Evolutionary conservation across 2,888 invertebrate species (phyloP).

Genomic region (Scrobipalpa atriplicella): DNA sequence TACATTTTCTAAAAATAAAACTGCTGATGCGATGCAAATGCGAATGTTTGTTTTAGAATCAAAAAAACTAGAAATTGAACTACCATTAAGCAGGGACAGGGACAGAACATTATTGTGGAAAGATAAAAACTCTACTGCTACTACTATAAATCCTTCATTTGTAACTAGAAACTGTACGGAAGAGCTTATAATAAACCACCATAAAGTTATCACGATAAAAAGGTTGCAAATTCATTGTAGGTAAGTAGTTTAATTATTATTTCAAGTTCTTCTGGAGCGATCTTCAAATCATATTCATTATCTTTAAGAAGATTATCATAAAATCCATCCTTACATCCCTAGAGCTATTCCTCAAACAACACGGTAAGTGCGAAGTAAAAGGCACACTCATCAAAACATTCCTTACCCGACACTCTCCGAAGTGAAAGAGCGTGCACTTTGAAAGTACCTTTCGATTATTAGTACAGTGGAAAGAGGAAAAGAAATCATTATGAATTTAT

Average conservation of each 20-base stretch:
- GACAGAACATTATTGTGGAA: too few species aligned
- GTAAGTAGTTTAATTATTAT: too few species aligned
- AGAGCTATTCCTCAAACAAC: not conserved
- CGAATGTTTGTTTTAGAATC: not conserved
- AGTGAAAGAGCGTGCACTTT: conserved; percentile 22
- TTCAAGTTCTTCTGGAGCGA: too few species aligned
- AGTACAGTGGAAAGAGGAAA: conserved; percentile 22
- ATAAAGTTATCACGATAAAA: not conserved
- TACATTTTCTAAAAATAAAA: not conserved
- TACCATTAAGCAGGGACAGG: too few species aligned
- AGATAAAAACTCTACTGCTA: too few species aligned
- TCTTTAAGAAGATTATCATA: not conserved
- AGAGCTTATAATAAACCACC: not conserved
- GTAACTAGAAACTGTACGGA: too few species aligned
- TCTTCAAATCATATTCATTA: too few species aligned
- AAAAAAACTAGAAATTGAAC: too few species aligned
- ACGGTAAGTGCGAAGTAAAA: conserved; percentile 7
- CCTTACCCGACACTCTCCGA: not conserved
- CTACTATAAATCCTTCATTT: too few species aligned
- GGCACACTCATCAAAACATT: conserved; percentile 17
- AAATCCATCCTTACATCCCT: not conserved
- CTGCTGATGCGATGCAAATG: not conserved
- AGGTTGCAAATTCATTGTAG: too few species aligned
- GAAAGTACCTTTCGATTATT: conserved; percentile 26
- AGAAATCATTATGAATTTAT: conserved; percentile 19